Conservation (phyloP, 2,797 vertebrate genomes). For the Hemibagrus guttatus region DNA sequence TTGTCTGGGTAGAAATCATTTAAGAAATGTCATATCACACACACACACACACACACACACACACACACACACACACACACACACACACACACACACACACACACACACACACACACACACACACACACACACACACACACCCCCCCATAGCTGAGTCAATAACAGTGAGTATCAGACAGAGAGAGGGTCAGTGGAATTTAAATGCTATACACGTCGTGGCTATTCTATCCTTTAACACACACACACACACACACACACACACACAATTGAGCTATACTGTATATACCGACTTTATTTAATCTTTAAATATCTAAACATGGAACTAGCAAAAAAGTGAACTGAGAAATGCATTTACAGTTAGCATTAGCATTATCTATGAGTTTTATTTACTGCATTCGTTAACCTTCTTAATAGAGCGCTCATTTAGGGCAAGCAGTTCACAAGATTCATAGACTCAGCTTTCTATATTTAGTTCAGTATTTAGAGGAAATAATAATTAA, state of each 20-base stretch:
- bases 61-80: not conserved
- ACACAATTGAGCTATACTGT: not conserved
- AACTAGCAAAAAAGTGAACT: not conserved
- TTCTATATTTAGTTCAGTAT: not conserved
- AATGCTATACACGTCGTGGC: constrained; percentile 1
- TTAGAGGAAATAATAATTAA: not conserved
- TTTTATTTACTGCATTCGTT: not conserved
- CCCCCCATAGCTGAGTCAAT: not conserved
- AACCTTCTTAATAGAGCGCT: not conserved
- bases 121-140: constrained; percentile 1
- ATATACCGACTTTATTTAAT: not conserved
- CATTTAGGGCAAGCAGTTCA: not conserved
- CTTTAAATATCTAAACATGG: not conserved
- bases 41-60: not conserved
- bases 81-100: not conserved
- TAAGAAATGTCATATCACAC: not conserved
- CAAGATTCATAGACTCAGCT: not conserved
- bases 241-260: constrained; percentile 4
- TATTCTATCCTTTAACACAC: not conserved
- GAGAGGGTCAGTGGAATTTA: constrained; percentile 10
- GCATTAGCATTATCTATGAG: not conserved
- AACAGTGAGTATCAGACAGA: not conserved
- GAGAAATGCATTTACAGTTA: not conserved
- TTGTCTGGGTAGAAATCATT: not conserved
- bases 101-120: constrained; percentile 16